These are phyloP conservation scores for Drosophila ezoana DNA, from an alignment of 2,888 invertebrate species.

Conservation along the genomic window DNA sequence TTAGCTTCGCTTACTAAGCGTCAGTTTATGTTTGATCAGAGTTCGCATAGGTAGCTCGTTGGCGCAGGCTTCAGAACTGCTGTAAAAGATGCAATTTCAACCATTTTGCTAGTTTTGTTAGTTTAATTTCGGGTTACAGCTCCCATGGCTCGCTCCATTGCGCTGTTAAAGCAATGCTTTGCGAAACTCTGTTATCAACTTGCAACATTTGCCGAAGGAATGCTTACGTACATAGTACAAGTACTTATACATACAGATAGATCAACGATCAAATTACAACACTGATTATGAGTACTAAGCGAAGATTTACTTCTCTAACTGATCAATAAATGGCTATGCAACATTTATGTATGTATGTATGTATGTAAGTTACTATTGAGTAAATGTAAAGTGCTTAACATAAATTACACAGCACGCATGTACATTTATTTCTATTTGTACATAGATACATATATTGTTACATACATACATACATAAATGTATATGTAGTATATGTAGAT, in stretches of 20 bases:
- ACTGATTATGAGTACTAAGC: constrained; percentile 74
- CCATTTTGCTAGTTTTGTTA: background rate
- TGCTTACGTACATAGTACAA: constrained; percentile 57
- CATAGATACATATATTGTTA: constrained; percentile 13
- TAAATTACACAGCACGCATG: constrained; percentile 18
- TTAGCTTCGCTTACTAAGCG: constrained; percentile 32
- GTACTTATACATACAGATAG: constrained; percentile 54
- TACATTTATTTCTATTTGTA: constrained; percentile 18
- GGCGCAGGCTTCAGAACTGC: background rate
- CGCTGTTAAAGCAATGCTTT: background rate
- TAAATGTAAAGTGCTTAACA: constrained; percentile 54
- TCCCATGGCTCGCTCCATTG: background rate
- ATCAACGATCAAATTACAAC: constrained; percentile 72
- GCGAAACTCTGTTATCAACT: constrained; percentile 11
- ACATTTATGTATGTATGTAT: constrained; percentile 47
- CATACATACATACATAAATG: constrained; percentile 17
- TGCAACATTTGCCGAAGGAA: constrained; percentile 37
- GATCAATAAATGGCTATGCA: constrained; percentile 61
- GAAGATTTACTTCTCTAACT: constrained; percentile 61
- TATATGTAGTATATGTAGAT: constrained; percentile 21
- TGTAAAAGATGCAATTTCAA: background rate
- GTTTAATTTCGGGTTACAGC: background rate
- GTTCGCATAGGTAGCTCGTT: constrained; percentile 6
- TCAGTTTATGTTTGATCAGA: constrained; percentile 9
- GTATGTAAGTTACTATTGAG: constrained; percentile 49